These are phyloP conservation scores for Coranthus polyacanthus DNA, from an alignment of 2,797 vertebrate genomes.

Conservation along the genomic window DNA sequence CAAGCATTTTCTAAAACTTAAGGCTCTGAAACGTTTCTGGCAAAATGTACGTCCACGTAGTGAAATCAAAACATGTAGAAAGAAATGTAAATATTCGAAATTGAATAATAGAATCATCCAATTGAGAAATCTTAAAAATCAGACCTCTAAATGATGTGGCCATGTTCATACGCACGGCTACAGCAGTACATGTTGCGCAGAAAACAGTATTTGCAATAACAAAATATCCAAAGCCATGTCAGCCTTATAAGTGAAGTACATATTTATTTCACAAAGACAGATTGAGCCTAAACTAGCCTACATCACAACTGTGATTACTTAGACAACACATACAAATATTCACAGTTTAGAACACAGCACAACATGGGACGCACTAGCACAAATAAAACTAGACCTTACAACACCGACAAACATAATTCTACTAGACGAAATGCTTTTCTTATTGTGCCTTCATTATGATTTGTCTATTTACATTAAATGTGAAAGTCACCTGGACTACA, in stretches of 20 bases:
- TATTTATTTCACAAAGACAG: conserved; percentile 86
- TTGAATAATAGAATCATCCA: neutral
- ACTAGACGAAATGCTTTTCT: conserved; percentile 72
- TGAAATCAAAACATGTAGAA: conserved; percentile 6
- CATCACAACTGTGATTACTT: conserved; percentile 80
- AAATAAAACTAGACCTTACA: conserved; percentile 74
- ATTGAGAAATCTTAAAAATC: neutral
- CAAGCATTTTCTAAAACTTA: conserved; percentile 34
- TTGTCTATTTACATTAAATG: conserved; percentile 83
- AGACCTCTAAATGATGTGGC: conserved; percentile 4
- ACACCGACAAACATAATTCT: conserved; percentile 70
- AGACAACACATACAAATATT: conserved; percentile 86
- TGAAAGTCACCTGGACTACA: conserved; percentile 83
- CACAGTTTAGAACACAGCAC: conserved; percentile 87
- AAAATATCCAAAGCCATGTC: conserved; percentile 63
- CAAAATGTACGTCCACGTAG: neutral
- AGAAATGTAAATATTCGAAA: neutral
- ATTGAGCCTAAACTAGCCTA: conserved; percentile 80
- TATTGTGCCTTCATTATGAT: conserved; percentile 83
- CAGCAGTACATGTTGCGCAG: conserved; percentile 24
- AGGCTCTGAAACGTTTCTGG: conserved; percentile 1
- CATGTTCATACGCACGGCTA: conserved; percentile 23
- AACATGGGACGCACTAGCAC: conserved; percentile 82
- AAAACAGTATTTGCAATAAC: conserved; percentile 23
- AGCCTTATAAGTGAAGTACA: conserved; percentile 78